Conservation (phyloP, 2,113 vertebrate species). For the Myotis davidii region DNA sequence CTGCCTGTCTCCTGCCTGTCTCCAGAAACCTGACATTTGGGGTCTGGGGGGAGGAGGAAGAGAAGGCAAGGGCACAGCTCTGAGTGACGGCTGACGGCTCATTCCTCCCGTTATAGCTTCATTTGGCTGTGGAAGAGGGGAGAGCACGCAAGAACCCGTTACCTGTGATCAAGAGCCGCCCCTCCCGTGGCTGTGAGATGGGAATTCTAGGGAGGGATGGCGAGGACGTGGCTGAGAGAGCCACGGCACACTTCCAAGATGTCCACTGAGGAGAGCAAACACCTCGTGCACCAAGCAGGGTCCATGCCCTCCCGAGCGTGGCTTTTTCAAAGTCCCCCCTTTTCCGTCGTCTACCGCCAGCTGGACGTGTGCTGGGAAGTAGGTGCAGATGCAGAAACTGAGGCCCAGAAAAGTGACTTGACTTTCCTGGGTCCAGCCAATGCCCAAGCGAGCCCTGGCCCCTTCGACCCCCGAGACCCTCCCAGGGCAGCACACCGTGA, state of each 20-base stretch:
- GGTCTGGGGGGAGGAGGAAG: neutral
- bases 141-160: accelerated
- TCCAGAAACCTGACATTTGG: conserved; percentile 61
- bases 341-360: accelerated
- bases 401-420: neutral
- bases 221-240: neutral
- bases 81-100: conserved; percentile 44
- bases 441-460: neutral
- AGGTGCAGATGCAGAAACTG: accelerated
- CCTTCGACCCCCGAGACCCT: neutral
- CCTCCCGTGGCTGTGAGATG: neutral
- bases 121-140: conserved; percentile 17
- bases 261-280: neutral
- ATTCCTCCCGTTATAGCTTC: neutral
- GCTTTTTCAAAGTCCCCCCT: neutral
- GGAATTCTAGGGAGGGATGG: neutral
- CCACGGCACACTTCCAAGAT: neutral
- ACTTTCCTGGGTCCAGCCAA: accelerated
- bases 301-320: accelerated
- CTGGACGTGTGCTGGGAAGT: neutral
- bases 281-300: accelerated
- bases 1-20: neutral
- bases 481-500: accelerated
- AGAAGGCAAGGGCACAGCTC: conserved; percentile 37
- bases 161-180: neutral